Evolutionary conservation across 2,797 vertebrate genomes (phyloP).

Genomic region (Cossypha niveicapilla): DNA sequence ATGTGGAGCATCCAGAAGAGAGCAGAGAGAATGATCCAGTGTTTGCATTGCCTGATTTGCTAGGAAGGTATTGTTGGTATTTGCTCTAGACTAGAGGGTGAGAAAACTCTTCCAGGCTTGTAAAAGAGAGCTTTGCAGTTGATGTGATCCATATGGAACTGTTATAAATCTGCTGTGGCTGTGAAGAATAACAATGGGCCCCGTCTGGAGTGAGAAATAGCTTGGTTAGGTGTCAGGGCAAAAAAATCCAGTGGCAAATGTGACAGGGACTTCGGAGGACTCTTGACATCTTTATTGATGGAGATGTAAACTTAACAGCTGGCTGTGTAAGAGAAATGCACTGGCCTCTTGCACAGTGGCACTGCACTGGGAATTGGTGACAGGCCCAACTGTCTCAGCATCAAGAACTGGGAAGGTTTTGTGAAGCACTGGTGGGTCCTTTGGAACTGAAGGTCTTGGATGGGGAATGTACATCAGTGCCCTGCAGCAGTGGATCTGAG

Average conservation of each 20-base stretch:
- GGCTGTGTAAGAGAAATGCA: background rate
- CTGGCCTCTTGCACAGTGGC: background rate
- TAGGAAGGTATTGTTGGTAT: background rate
- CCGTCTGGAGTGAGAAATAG: background rate
- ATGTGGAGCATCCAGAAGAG: background rate
- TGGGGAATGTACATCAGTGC: background rate
- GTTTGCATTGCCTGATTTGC: background rate
- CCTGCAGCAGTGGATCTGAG: background rate
- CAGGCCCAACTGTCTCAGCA: background rate
- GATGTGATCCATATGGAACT: background rate
- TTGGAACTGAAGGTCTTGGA: background rate
- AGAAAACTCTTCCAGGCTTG: background rate
- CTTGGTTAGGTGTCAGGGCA: background rate
- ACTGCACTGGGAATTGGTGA: rapidly evolving
- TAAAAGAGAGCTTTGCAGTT: background rate
- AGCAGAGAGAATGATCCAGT: background rate
- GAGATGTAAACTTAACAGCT: background rate
- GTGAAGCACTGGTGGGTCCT: rapidly evolving
- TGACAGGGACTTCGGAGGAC: background rate
- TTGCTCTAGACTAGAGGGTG: background rate
- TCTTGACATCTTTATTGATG: background rate
- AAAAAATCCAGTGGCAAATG: background rate
- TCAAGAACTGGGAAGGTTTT: background rate
- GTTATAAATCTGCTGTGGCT: background rate
- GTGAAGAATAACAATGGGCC: background rate